Base-by-base conservation (phyloP, 1,140 invertebrate genomes). In the Drosophila tropicalis region DNA sequence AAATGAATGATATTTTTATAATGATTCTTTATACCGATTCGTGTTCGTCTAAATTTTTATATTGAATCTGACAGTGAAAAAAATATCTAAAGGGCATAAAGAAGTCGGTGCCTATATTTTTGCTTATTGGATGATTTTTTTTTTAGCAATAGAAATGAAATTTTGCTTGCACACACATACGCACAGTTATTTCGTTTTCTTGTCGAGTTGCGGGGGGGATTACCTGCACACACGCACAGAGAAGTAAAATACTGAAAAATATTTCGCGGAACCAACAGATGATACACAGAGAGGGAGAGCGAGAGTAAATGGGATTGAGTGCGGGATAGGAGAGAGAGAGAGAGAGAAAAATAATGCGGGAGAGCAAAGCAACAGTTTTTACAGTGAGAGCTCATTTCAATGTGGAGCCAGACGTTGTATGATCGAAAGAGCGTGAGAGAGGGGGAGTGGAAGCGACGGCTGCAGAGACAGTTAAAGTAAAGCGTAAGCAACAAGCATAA, bases 131-230 rank as follows among this genome's bases (percentile, higher is more conserved):
- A 5, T 39, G 12, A 39, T 39, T 72, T 79, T 69, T 72, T 56
- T 15, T 82, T 79, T 51, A 70, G 76, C 67, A 76, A 82, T 64
- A 79, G 72, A 54, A 77, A 70, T 51, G 9, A 51, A 51, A 69
- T 79, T 79, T 83, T 69, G 72, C 76, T 56, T 76, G 67, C 69
- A 51, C 44, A 51, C 44, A 51, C 3, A 29, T 29, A 22, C 44
- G 44, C 44, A 51, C 44, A 51, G 44, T 51, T 51, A 51, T 51
- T 51, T 19, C 19, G 44, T 19, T 22, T 51, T 51, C 17, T 51
- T 10, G 44, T 1, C 12, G 44, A 51, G 44, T 12, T 51, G 44
- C 44, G 44, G 44, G 44, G 83, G 83, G 83, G 79, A 87, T 86
- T 69, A 83, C 44, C 44, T 66, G 62, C 62, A 32, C 72, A 75